Evolutionary conservation across 2,888 invertebrate genomes (phyloP).

Genomic region (Morpho helenor): DNA sequence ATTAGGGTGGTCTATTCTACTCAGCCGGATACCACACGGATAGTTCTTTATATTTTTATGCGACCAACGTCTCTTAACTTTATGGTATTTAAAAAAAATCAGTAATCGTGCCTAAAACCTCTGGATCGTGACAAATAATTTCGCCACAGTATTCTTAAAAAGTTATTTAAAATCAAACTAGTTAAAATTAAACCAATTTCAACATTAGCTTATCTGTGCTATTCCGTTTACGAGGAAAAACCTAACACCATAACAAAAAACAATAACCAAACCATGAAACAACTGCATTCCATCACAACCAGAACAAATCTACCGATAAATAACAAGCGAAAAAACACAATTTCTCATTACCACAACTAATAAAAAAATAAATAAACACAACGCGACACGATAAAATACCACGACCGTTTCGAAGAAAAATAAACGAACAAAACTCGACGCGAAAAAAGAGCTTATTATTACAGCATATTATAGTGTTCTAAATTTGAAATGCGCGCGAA

Average conservation of each 20-base stretch:
- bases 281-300: conserved; percentile 28
- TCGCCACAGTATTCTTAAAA: too few species aligned
- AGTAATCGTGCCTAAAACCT: background rate
- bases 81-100: background rate
- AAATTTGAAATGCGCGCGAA: conserved; percentile 29
- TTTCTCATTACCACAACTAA: conserved; percentile 4
- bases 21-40: too few species aligned
- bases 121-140: background rate
- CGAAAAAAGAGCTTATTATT: conserved; percentile 1
- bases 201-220: conserved; percentile 2
- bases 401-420: background rate
- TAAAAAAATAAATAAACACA: background rate
- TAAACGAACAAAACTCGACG: background rate
- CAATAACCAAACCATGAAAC: conserved; percentile 22
- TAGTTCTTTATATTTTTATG: too few species aligned
- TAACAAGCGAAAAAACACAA: conserved; percentile 10
- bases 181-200: too few species aligned
- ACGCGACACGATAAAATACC: conserved; percentile 6
- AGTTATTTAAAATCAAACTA: too few species aligned
- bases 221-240: background rate
- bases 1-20: too few species aligned
- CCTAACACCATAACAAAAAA: conserved; percentile 13
- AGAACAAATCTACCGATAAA: conserved; percentile 20
- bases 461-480: conserved; percentile 2
- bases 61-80: background rate